phyloP scores from a whole-genome alignment of 1,140 invertebrate species.

The Dreissena rostriformis region DNA sequence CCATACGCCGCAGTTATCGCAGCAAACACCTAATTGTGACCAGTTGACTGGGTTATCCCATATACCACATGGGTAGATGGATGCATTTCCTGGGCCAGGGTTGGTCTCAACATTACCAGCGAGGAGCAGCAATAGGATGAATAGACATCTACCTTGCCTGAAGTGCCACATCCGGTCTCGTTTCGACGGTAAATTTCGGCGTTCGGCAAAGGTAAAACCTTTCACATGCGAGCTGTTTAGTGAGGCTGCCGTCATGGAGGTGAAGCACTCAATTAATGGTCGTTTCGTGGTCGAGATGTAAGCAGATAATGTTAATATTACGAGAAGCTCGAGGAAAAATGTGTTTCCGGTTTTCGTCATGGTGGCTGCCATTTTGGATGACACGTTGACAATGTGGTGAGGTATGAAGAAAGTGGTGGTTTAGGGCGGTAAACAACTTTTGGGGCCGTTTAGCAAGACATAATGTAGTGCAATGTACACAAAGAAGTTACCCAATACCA shows the following conservation, averaged over 20 bases:
- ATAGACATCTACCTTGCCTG: conserved; percentile 4
- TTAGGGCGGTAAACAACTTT: neutral
- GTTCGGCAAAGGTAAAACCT: conserved; percentile 9
- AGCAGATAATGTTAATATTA: neutral
- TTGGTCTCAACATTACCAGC: neutral
- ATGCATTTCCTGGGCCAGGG: conserved; percentile 7
- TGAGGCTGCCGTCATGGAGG: neutral
- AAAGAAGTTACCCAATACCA: neutral
- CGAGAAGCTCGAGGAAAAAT: neutral
- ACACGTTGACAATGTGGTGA: neutral
- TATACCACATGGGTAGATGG: conserved; percentile 4
- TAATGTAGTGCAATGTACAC: neutral
- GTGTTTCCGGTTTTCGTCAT: neutral
- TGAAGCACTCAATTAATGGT: neutral
- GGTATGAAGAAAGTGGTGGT: conserved; percentile 2
- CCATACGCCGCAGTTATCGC: conserved; percentile 12
- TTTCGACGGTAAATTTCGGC: neutral
- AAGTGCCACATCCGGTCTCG: neutral
- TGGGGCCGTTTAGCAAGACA: conserved; percentile 6
- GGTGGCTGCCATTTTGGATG: conserved; percentile 1
- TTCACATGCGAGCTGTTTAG: neutral
- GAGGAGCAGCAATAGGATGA: neutral
- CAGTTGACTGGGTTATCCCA: conserved; percentile 1
- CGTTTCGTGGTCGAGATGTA: neutral
- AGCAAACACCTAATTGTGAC: conserved; percentile 8